These are phyloP conservation scores for Sebastes nivosus DNA, from an alignment of 2,797 vertebrate genomes.

Conservation along the genomic window DNA sequence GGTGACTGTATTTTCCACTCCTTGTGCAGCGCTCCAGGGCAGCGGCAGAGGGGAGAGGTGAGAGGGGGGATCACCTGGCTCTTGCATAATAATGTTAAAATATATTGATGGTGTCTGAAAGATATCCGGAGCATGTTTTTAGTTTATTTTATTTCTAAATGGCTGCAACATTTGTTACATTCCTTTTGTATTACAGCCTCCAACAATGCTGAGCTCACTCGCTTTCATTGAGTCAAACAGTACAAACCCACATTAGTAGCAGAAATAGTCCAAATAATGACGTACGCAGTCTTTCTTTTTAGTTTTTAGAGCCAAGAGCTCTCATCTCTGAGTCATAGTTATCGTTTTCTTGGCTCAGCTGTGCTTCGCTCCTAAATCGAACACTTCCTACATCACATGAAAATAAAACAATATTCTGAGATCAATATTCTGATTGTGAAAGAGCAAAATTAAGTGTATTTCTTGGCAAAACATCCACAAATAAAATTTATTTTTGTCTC, in stretches of 20 bases:
- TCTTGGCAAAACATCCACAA: neutral
- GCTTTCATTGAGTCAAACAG: neutral
- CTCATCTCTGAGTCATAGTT: neutral
- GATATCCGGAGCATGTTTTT: neutral
- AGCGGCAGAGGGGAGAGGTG: conserved; percentile 20
- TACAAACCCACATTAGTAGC: conserved; percentile 1
- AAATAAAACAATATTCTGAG: neutral
- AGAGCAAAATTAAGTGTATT: neutral
- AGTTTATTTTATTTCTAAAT: conserved; percentile 10
- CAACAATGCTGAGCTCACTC: neutral
- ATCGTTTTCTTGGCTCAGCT: conserved; percentile 2
- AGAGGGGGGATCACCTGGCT: conserved; percentile 53
- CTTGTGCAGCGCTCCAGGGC: conserved; percentile 75
- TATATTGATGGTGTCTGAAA: neutral
- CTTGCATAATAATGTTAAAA: conserved; percentile 25
- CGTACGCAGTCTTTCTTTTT: neutral
- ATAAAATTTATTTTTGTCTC: neutral
- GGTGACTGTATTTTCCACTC: conserved; percentile 84
- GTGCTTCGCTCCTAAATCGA: neutral
- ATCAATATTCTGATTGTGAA: conserved; percentile 1
- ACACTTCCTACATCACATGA: neutral
- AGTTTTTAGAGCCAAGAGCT: neutral
- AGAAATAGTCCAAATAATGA: conserved; percentile 20
- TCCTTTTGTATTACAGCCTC: neutral
- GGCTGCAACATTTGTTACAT: conserved; percentile 11